Percentiles rank a stretch among this genome's conserved stretches.
Conservation (phyloP, 2,888 invertebrate genomes). For the Lochmaea capreae region DNA sequence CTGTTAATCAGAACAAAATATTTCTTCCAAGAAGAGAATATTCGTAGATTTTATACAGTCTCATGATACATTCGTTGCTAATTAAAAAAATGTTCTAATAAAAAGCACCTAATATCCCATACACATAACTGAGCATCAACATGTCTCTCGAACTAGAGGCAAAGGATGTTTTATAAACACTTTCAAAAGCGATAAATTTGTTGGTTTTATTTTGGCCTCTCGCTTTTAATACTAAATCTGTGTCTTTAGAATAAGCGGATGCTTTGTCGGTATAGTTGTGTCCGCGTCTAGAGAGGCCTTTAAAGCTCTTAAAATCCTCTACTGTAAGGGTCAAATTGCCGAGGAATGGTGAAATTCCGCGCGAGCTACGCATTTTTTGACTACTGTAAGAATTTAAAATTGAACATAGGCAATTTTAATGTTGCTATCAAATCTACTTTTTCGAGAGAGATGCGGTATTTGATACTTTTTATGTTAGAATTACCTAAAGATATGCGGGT, state of each 20-base stretch:
- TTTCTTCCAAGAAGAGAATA: background rate
- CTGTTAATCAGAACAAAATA: too few relatives aligned
- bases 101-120: constrained; percentile 24
- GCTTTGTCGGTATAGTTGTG: constrained; percentile 61
- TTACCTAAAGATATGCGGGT: background rate
- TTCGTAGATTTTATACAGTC: background rate
- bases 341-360: constrained; percentile 54
- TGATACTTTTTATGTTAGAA: background rate
- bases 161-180: constrained; percentile 64
- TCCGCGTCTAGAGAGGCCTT: constrained; percentile 46
- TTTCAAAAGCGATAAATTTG: constrained; percentile 64
- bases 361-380: constrained; percentile 62
- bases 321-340: constrained; percentile 55
- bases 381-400: constrained; percentile 65
- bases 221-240: constrained; percentile 64
- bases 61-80: constrained; percentile 11
- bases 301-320: constrained; percentile 42
- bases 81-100: constrained; percentile 19
- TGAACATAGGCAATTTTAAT: constrained; percentile 56
- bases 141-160: constrained; percentile 52
- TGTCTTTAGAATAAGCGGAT: constrained; percentile 61
- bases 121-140: constrained; percentile 59
- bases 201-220: constrained; percentile 63
- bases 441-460: background rate
- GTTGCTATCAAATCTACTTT: constrained; percentile 22